Evolutionary conservation across 2,888 invertebrate species (phyloP), one percentile per base, ranked within the genome.

Genomic region (Ichneumoninae sp.): DNA sequence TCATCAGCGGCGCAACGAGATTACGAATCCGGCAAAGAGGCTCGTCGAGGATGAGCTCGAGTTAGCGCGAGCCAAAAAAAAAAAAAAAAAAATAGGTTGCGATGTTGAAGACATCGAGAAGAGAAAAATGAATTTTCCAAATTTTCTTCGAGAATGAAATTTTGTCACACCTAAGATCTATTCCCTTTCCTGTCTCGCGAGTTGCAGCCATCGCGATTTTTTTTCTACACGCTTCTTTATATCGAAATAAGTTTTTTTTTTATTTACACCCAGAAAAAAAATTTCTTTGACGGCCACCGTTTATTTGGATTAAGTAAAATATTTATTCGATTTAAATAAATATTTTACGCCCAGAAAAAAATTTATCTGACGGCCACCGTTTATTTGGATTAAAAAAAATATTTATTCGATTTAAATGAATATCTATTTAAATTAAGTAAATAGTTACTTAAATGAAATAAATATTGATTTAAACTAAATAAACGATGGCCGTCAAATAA

Each of bases 1-100:
- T 50, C 19, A 47, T 40, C 60, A 26, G n/a, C 22, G n/a, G 50
- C 47, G 40, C 70, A 47, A 70, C 33, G 33, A 54, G 16, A 71
- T 50, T 60, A 54, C 26, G 52, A 80, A 60, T 76, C 40, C 26
- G 71, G 30, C 60, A 66, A 66, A 54, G 57, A 72, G 54, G 26
- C 22, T 30, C 60, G 62, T 30, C 47, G 33, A 50, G 30, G n/a
- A 19, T 8, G 57, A 26, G 22, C 57, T 26, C 10, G 57, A 57
- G 10, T 22, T 57, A 26, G 26, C 57, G 57, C 57, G 57, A 26
- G 10, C 8, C 54, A 22, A 54, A 10, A 54, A 54, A 33, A 33
- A 33, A 40, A 40, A 1, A 10, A 3, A 26, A 26, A 57, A 19
- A 54, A 52, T 16, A 52, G 52, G 22, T 74, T 40, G 30, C 52